Evolutionary conservation across 2,888 invertebrate species (phyloP).

Genomic region (Elmis aenea): DNA sequence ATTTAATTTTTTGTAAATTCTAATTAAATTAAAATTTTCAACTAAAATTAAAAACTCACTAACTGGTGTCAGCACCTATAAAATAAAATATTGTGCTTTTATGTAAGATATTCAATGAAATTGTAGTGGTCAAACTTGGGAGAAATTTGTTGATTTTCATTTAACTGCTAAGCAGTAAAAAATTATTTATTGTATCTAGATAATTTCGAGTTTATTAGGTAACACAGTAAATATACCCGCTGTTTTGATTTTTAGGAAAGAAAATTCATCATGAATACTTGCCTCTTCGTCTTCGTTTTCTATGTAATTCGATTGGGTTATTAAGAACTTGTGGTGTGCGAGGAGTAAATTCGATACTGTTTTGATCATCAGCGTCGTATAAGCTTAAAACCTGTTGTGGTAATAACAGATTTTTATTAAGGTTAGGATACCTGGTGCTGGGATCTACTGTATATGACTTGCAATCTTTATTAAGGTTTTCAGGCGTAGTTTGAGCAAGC

Average conservation of each 20-base stretch:
- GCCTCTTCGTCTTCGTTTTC: slow-evolving; percentile 63
- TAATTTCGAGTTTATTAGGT: too few species aligned
- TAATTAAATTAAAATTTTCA: too few species aligned
- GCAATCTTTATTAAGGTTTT: slow-evolving; percentile 88
- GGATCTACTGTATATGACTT: slow-evolving; percentile 84
- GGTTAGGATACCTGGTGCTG: slow-evolving; percentile 78
- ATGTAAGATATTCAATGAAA: too few species aligned
- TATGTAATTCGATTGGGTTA: slow-evolving; percentile 40
- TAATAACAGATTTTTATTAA: slow-evolving; percentile 69
- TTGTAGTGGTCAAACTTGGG: too few species aligned
- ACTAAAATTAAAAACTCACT: too few species aligned
- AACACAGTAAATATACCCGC: too few species aligned
- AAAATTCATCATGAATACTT: slow-evolving; percentile 18
- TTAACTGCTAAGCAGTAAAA: neutral
- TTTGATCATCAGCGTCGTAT: slow-evolving; percentile 67
- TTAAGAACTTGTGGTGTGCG: slow-evolving; percentile 11
- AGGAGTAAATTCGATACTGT: slow-evolving; percentile 53
- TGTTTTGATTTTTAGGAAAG: too few species aligned
- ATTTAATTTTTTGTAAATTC: neutral
- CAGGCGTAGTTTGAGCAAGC: slow-evolving; percentile 92
- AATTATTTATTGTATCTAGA: too few species aligned
- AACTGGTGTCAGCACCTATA: too few species aligned
- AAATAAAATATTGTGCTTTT: too few species aligned
- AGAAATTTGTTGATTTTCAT: too few species aligned
- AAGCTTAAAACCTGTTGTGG: slow-evolving; percentile 70